Evolutionary conservation across 30 jellyfish, hydroid and myxozoan genomes (phyloP), one percentile per base, ranked within the genome.

Genomic region (Chrysaora quinquecirrha): DNA sequence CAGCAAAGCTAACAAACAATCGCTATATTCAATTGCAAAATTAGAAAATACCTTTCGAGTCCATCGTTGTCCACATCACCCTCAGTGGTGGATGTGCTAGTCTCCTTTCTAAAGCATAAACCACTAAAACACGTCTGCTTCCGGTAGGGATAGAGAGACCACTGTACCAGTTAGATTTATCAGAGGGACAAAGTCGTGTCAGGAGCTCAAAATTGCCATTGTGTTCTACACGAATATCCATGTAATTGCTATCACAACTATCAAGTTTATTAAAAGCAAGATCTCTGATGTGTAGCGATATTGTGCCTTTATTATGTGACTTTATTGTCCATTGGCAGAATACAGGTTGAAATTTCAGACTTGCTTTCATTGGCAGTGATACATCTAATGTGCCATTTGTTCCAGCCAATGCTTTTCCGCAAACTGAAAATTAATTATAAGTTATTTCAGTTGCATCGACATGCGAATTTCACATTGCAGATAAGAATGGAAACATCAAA

Each of bases 251-350:
- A 1, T 20, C 47, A 30, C 94, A 83, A 38, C 66, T 46, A 34
- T n/a, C 25, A 10, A 32, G 73, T 52, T 29, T 43, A 3, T 61
- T 38, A 27, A 83, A 83, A 20, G 77, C 85, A 54, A 83, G 87
- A 18, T 62, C 71, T 83, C 73, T 83, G 28, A 83, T 71, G 30
- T 58, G 65, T 25, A 83, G 50, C 23, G 48, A 19, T 27, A 83
- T 60, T 1, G 28, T 7, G 24, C 71, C 34, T 1, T 56, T 9
- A 23, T 14, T 34, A 31, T 75, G 50, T n/a, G 94, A 34, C 60
- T 83, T 83, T 32, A 83, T 60, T 0, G 76, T 83, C 94, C 94
- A 83, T 1, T 67, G 22, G 64, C 94, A 83, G 22, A 30, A n/a
- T 7, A 62, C 16, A 0, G 82, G 82, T 33, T 38, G 19, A 10